These are phyloP conservation scores for Xanthorhoe designata DNA, from an alignment of 2,888 invertebrate genomes.

Conservation along the genomic window DNA sequence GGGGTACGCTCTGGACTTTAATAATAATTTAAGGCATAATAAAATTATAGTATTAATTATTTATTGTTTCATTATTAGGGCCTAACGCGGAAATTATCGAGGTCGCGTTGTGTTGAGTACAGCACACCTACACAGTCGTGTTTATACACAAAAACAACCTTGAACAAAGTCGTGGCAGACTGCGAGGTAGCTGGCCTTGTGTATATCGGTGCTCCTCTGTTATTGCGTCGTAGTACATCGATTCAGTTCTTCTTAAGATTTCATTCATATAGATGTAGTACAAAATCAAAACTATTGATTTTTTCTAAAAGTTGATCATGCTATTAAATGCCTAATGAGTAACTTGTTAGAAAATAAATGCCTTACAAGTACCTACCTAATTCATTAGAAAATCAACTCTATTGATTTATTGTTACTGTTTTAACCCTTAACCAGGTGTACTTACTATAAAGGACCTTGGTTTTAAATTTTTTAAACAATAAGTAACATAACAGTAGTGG, in stretches of 20 bases:
- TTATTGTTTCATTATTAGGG: conserved; percentile 21
- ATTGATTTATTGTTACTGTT: too few species aligned
- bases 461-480: too few species aligned
- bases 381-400: too few species aligned
- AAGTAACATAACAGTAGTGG: too few species aligned
- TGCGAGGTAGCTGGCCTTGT: conserved; percentile 66
- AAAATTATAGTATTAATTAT: conserved; percentile 41
- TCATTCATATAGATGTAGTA: not conserved
- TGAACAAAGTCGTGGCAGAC: conserved; percentile 55
- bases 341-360: too few species aligned
- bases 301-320: not conserved
- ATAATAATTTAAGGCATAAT: conserved; percentile 63
- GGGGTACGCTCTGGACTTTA: conserved; percentile 73
- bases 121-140: conserved; percentile 50
- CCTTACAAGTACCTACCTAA: too few species aligned
- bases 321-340: too few species aligned
- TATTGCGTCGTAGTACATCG: conserved; percentile 25
- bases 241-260: not conserved
- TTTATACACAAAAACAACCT: conserved; percentile 84
- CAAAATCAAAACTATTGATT: not conserved
- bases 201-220: conserved; percentile 37
- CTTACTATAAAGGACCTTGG: too few species aligned
- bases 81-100: conserved; percentile 47
- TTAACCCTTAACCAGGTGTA: too few species aligned
- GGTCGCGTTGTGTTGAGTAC: conserved; percentile 47